Evolutionary conservation across 2,797 vertebrate species (phyloP).

Genomic region (Lerista edwardsae): DNA sequence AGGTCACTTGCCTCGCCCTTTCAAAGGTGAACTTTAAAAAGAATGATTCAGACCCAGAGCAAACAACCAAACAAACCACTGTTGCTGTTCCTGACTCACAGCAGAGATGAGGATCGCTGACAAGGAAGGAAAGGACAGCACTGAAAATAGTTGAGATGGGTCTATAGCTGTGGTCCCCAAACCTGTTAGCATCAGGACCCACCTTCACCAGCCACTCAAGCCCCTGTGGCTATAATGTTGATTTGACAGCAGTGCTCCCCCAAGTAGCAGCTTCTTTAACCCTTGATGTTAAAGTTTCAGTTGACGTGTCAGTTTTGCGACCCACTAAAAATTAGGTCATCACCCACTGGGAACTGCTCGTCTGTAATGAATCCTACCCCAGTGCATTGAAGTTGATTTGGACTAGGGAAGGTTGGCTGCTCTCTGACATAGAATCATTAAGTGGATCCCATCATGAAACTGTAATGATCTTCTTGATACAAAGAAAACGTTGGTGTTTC

Average conservation of each 20-base stretch:
- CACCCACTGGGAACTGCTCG: too few relatives aligned
- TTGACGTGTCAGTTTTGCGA: too few relatives aligned
- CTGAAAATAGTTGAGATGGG: neutral
- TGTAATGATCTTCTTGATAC: neutral
- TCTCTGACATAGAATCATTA: neutral
- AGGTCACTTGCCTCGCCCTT: neutral
- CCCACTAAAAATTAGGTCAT: too few relatives aligned
- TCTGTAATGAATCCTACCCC: neutral
- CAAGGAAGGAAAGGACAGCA: neutral
- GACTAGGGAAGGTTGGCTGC: neutral
- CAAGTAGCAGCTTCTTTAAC: too few relatives aligned
- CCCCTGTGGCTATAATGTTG: too few relatives aligned
- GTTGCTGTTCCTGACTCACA: neutral
- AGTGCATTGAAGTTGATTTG: neutral
- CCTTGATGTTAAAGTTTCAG: too few relatives aligned
- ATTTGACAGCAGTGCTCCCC: too few relatives aligned
- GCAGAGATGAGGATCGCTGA: neutral
- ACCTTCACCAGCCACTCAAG: too few relatives aligned
- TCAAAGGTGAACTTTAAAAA: neutral
- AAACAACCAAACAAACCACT: neutral
- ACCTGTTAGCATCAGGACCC: too few relatives aligned
- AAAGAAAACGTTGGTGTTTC: neutral
- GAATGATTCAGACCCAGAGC: neutral
- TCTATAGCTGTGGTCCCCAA: too few relatives aligned
- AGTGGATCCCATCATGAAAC: neutral